Evolutionary conservation across 2,888 invertebrate genomes (phyloP), one percentile per base, ranked within the genome.

Genomic region (Zeuzera pyrina): DNA sequence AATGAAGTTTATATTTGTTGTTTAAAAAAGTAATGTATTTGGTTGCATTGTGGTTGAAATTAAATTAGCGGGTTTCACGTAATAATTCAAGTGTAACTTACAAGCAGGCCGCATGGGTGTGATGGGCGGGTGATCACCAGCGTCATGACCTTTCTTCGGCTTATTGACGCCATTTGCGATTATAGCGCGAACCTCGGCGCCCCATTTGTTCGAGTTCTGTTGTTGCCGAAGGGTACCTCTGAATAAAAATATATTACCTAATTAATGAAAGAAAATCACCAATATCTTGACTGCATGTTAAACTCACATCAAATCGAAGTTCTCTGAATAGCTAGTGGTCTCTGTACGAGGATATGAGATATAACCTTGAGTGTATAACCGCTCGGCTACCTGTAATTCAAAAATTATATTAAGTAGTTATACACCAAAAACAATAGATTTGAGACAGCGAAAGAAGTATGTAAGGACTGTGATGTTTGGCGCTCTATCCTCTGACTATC

Each of bases 331-430:
- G 33, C 92, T 91, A 0, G 97, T 98, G 1, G 99, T 99, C 83
- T 99, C 99, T 1, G 99, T 99, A 51, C 99, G 88, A 0, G 99
- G 99, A 78, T 99, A 99, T 61, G 97, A 97, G 41, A 98, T 97
- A 63, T 94, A 98, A 15, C 98, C 98, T 69, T 97, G 96, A 0
- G 93, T 98, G 68, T 99, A 99, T 2, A 99, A 85, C 19, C 92
- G 86, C 65, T 97, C 97, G 0, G 79, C 78, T 13, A 79, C 51
- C 76, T 79, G 47, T 0, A 42, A 49, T 25, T 2, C 3, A 25
- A 25, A 19, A 19, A 19, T 5, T 19, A 5, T 19, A 19, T 19
- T 19, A n/a, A n/a, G n/a, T n/a, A n/a, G n/a, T n/a, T n/a, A n/a
- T n/a, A n/a, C n/a, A n/a, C n/a, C n/a, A n/a, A n/a, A n/a, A n/a